Base-by-base conservation (phyloP, 2,888 invertebrate genomes). In the Mythimna albipuncta region DNA sequence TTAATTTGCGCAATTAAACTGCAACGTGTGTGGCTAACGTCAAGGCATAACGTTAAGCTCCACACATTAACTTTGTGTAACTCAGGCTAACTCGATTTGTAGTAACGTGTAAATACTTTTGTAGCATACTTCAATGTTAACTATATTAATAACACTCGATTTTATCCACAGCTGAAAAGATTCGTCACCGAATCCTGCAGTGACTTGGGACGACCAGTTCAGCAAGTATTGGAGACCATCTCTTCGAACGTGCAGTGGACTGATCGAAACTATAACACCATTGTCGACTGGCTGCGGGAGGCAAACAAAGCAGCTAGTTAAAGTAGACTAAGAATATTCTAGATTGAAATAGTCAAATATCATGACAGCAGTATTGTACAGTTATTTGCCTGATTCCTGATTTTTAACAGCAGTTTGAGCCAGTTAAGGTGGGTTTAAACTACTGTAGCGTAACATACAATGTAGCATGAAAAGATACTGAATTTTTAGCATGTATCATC, bases 231-330 rank as follows among this genome's bases (percentile, higher is more conserved):
- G 11, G 99, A 99, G 89, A 97, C 97, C 67, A 98, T 98, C 0
- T 97, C 98, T 83, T 97, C 98, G 6, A 99, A 99, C 90, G 97
- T 99, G 0, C 97, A 97, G 82, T 99, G 99, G 99, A 98, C 98
- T 97, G 96, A 97, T 67, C 96, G 96, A 63, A 98, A 98, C 93
- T 98, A 98, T 89, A 94, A 97, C 68, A 97, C 97, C 3, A 98
- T 99, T 75, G 97, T 97, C 5, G 94, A 97, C 50, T 99, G 99
- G 99, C 93, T 99, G 13, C 83, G 93, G 6, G 82, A 85, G 3
- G 90, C 89, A 2, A 92, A 94, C 16, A 89, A 88, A 61, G 69
- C 77, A 47, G 57, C 77, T 26, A 82, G 85, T 41, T 87, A 87
- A 71, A 79, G 69, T 79, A 78, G 38, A 73, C 13, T 66, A 52